Percentiles rank a stretch among this genome's conserved stretches.
Conservation (phyloP, 2,113 vertebrate species). For the Colistium nudipinnis region DNA sequence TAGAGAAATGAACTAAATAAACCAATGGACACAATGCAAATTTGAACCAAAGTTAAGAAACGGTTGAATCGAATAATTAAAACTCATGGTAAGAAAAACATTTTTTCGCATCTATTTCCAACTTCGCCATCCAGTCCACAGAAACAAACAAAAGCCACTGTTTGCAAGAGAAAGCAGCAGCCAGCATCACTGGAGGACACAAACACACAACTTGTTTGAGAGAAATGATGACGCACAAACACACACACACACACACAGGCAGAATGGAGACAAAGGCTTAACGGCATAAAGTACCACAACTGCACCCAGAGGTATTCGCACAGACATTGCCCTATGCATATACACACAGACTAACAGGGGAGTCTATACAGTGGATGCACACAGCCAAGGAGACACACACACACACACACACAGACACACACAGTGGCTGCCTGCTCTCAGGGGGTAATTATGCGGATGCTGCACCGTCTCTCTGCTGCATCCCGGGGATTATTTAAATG, state of each 20-base stretch:
- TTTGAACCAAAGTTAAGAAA: too few relatives aligned
- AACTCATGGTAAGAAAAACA: too few relatives aligned
- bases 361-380: not conserved
- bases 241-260: not conserved
- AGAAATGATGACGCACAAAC: constrained; percentile 30
- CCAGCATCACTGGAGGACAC: not conserved
- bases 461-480: constrained; percentile 33
- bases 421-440: constrained; percentile 19
- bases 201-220: constrained; percentile 22
- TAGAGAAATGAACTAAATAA: too few relatives aligned
- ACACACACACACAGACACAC: not conserved
- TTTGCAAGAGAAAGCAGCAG: constrained; percentile 6
- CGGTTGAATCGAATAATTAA: too few relatives aligned
- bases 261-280: not conserved
- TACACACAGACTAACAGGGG: not conserved
- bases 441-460: constrained; percentile 46
- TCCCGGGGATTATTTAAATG: constrained; percentile 58
- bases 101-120: too few relatives aligned
- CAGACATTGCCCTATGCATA: not conserved
- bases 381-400: not conserved
- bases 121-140: not conserved
- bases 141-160: constrained; percentile 15
- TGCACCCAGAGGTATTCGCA: not conserved
- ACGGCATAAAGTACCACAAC: not conserved
- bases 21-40: too few relatives aligned